Base-by-base conservation (phyloP, 2,797 vertebrate species). In the Mallotus villosus region DNA sequence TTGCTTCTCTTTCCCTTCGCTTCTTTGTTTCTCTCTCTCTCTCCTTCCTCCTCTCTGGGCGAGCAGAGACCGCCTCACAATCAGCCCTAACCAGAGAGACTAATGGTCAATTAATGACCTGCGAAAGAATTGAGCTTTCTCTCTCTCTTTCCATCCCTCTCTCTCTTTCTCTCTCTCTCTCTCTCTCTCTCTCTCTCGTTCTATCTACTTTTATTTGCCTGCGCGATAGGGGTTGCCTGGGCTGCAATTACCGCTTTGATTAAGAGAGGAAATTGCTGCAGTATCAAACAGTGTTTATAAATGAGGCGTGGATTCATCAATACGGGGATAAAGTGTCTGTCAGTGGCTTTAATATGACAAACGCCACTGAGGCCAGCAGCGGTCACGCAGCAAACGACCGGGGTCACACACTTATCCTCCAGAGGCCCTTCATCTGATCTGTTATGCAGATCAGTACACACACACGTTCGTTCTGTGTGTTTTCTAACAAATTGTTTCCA, bases 161-260 rank as follows among this genome's bases (percentile, higher is more conserved):
- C 55, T 21, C 19, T 21, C 55, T 21, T 7, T 21, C 19, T 57
- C 55, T 58, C 32, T 12, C 32, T 11, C 29, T 63, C 61, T 4
- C 1, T 37, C n/a, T 37, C 62, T 22, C 29, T 11, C 41, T 16
- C 22, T 19, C 53, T 37, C 14, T 32, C 4, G 4, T 2, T 59
- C n/a, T 34, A 27, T 17, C n/a, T 21, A 27, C 16, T 7, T 19
- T 16, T 27, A 3, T 12, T 67, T 72, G 63, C 32, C 65, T 70
- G 1, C 12, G 27, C 62, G 59, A 77, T 74, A 63, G 29, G 21
- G 37, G 29, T 74, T 63, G 71, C n/a, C 63, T 67, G 73, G 78
- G 72, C 81, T 71, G 57, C 79, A 88, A 86, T 90, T 85, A 85
- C 76, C 63, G 29, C 22, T 81, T 70, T 88, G 81, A 90, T 89